Percentiles rank a stretch among this genome's conserved stretches.
These are phyloP conservation scores for Chymomyza costata DNA, from an alignment of 1,140 invertebrate species.

Conservation along the genomic window DNA sequence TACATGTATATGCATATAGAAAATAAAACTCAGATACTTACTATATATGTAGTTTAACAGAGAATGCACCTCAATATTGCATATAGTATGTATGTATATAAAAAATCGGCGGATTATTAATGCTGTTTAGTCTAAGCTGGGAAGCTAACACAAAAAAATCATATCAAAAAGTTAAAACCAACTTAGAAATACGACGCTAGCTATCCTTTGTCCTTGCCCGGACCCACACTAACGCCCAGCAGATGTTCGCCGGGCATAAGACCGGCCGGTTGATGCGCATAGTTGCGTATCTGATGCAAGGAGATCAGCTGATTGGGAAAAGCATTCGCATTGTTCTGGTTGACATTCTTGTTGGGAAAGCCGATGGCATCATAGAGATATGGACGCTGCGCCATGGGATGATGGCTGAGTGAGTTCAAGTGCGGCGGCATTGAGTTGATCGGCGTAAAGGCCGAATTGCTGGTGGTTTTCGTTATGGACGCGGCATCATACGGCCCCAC, in stretches of 20 bases:
- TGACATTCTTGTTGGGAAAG: constrained; percentile 79
- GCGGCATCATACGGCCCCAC: constrained; percentile 67
- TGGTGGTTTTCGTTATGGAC: constrained; percentile 77
- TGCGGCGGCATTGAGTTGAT: constrained; percentile 93
- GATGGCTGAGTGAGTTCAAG: constrained; percentile 84
- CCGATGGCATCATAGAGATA: constrained; percentile 96
- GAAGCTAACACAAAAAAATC: background rate
- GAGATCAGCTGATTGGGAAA: constrained; percentile 97
- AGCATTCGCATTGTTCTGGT: constrained; percentile 80
- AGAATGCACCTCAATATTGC: no score
- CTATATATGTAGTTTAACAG: no score
- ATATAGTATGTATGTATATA: background rate
- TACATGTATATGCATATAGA: constrained; percentile 5
- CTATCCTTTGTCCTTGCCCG: constrained; percentile 75
- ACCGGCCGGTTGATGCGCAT: constrained; percentile 90
- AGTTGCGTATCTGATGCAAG: constrained; percentile 96
- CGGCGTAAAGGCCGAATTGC: constrained; percentile 93
- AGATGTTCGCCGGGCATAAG: constrained; percentile 74
- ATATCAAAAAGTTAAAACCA: background rate
- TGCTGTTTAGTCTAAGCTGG: no score
- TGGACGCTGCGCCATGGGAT: constrained; percentile 84
- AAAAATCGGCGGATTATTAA: background rate
- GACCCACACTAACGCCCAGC: constrained; percentile 71
- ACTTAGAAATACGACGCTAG: constrained; percentile 73
- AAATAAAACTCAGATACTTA: background rate